These are phyloP conservation scores for Blera fallax DNA, from an alignment of 2,888 invertebrate genomes.

Conservation along the genomic window DNA sequence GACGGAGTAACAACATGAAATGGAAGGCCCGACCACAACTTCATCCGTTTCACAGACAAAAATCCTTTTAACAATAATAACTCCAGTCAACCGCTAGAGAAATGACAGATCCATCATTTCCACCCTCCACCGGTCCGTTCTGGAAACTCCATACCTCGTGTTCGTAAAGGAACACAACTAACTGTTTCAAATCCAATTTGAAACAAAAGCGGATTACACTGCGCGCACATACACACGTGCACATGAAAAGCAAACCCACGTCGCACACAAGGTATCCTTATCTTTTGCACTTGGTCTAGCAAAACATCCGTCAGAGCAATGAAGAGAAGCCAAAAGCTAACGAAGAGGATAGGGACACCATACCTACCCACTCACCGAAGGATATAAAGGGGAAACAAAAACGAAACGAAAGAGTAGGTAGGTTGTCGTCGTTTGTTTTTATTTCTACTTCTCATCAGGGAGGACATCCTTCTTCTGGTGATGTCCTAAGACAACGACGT, in stretches of 20 bases:
- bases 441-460: background rate
- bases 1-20: background rate
- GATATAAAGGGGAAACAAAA: background rate
- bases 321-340: conserved; percentile 43
- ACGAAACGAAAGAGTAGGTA: background rate
- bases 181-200: conserved; percentile 58
- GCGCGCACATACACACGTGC: background rate
- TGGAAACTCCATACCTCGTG: background rate
- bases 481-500: background rate
- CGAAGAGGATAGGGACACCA: background rate
- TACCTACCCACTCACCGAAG: background rate
- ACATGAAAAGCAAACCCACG: conserved; percentile 1
- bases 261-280: conserved; percentile 40
- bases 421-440: background rate
- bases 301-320: conserved; percentile 46
- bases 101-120: conserved; percentile 50
- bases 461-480: background rate
- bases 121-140: background rate
- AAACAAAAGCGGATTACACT: conserved; percentile 60
- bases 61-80: conserved; percentile 27
- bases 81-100: conserved; percentile 17
- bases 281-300: conserved; percentile 30
- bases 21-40: background rate
- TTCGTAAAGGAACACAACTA: background rate
- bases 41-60: background rate